phyloP scores from a whole-genome alignment of 2,113 vertebrate species.

The Recurvirostra avosetta region DNA sequence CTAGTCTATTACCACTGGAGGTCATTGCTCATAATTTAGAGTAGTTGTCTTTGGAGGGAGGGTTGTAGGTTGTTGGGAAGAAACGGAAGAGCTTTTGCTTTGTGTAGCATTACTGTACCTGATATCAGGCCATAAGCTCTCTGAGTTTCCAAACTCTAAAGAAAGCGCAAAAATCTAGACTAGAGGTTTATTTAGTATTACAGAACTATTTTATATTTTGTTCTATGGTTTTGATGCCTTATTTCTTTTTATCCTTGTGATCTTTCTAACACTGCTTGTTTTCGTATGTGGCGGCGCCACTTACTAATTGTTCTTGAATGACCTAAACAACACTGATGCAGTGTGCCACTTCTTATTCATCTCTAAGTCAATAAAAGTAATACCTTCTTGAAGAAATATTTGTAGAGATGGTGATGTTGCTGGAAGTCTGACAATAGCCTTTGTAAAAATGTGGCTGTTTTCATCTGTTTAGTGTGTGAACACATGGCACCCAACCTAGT shows the following conservation, averaged over 20 bases:
- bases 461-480: background rate
- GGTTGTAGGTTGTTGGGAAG: background rate
- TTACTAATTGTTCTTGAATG: background rate
- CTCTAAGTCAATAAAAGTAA: background rate
- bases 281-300: background rate
- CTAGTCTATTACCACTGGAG: background rate
- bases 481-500: background rate
- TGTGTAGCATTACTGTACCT: background rate
- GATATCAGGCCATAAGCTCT: background rate
- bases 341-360: background rate
- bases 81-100: background rate
- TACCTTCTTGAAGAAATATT: background rate
- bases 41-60: background rate
- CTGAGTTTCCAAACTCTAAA: background rate
- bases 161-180: background rate
- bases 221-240: background rate
- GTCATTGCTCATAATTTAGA: background rate
- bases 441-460: background rate
- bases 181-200: background rate
- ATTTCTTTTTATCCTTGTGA: background rate
- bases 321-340: background rate
- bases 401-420: background rate
- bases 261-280: background rate
- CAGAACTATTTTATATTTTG: background rate
- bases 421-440: background rate